Percentiles rank a stretch among this genome's conserved stretches.
Conservation (phyloP, 2,113 vertebrate species). For the Nansenia antarctica region DNA sequence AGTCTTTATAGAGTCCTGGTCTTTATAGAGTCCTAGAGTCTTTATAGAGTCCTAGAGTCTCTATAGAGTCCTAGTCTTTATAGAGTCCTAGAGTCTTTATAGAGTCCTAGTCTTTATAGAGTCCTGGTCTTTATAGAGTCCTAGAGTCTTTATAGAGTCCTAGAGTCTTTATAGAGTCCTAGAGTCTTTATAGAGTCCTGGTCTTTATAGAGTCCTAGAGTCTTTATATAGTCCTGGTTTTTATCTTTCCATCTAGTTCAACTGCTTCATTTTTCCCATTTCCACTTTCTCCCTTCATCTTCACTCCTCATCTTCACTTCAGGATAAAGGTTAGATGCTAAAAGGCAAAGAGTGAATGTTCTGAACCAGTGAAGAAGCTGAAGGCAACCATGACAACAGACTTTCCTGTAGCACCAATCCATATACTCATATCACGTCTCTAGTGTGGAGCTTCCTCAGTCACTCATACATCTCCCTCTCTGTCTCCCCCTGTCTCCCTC, state of each 20-base stretch:
- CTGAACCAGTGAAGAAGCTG: background rate
- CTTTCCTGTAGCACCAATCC: background rate
- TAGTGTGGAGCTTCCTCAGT: background rate
- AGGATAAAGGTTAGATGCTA: background rate
- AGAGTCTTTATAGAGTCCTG: no score
- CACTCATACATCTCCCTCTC: background rate
- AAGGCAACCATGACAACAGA: background rate
- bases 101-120: no score
- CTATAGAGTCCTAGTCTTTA: no score
- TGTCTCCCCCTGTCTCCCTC: background rate
- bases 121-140: no score
- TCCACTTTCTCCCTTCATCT: constrained; percentile 14
- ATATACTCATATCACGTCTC: background rate
- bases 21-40: no score
- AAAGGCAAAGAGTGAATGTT: background rate
- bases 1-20: no score
- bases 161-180: no score
- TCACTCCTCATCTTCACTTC: constrained; percentile 23
- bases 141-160: no score
- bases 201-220: no score
- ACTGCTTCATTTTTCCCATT: constrained; percentile 27
- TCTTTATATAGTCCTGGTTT: no score
- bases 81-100: no score
- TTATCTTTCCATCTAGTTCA: constrained; percentile 28
- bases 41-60: no score